phyloP scores from a whole-genome alignment of 2,113 vertebrate genomes.

The Gadus chalcogrammus region DNA sequence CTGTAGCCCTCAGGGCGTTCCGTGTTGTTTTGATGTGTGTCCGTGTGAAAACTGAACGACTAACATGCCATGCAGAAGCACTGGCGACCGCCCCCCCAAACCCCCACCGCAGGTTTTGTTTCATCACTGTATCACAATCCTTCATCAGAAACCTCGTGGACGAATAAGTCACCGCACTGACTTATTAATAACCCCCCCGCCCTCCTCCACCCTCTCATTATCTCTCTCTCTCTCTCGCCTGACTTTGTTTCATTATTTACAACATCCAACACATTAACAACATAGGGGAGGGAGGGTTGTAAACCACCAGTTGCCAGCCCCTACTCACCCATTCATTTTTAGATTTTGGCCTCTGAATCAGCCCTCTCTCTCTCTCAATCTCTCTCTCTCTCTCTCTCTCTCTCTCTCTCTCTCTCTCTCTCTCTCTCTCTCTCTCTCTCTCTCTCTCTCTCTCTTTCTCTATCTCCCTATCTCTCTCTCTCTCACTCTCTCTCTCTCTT shows the following conservation, averaged over 20 bases:
- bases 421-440: too few relatives aligned
- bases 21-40: constrained; percentile 5
- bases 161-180: too few relatives aligned
- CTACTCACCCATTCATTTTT: constrained; percentile 7
- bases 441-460: too few relatives aligned
- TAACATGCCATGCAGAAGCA: constrained; percentile 15
- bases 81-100: constrained; percentile 11
- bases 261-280: constrained; percentile 28
- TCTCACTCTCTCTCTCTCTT: background rate
- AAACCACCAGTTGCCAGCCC: constrained; percentile 18
- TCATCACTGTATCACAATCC: constrained; percentile 25
- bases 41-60: background rate
- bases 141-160: too few relatives aligned
- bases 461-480: too few relatives aligned
- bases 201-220: too few relatives aligned
- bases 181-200: too few relatives aligned
- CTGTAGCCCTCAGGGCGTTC: background rate
- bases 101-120: constrained; percentile 17
- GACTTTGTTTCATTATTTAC: constrained; percentile 52
- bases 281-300: constrained; percentile 16
- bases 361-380: too few relatives aligned
- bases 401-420: background rate
- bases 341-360: too few relatives aligned
- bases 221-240: too few relatives aligned
- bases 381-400: too few relatives aligned